Conservation (phyloP, 2,113 vertebrate genomes). For the Ivindomyrus marchei region DNA sequence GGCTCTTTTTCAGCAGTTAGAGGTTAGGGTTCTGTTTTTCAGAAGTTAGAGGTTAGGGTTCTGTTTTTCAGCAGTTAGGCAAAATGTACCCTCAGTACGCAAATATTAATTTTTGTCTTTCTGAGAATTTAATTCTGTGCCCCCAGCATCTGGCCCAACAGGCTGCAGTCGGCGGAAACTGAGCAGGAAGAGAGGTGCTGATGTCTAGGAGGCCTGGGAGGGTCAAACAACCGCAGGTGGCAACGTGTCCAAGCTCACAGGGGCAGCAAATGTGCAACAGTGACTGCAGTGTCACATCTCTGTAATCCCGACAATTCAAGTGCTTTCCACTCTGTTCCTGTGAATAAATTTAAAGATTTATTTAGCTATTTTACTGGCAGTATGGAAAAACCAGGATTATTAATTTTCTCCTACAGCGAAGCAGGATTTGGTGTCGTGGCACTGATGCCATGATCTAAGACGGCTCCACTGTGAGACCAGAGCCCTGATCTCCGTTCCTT, state of each 20-base stretch:
- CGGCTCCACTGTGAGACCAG: not conserved
- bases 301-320: not conserved
- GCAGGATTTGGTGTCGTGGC: not conserved
- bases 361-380: conserved; percentile 7
- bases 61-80: too few relatives aligned
- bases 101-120: not conserved
- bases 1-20: not conserved
- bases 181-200: not conserved
- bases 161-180: not conserved
- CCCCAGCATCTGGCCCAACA: not conserved
- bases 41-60: not conserved
- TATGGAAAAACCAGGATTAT: not conserved
- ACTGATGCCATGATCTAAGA: not conserved
- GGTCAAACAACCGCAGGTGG: not conserved
- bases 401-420: not conserved
- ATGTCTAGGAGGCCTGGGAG: not conserved
- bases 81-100: not conserved
- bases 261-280: not conserved
- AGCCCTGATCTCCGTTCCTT: not conserved
- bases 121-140: not conserved
- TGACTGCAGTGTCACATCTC: not conserved
- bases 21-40: not conserved
- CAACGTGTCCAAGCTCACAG: not conserved
- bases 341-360: not conserved
- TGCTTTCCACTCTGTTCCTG: not conserved